These are phyloP conservation scores for Achlya flavicornis DNA, from an alignment of 2,888 invertebrate species.

Conservation along the genomic window DNA sequence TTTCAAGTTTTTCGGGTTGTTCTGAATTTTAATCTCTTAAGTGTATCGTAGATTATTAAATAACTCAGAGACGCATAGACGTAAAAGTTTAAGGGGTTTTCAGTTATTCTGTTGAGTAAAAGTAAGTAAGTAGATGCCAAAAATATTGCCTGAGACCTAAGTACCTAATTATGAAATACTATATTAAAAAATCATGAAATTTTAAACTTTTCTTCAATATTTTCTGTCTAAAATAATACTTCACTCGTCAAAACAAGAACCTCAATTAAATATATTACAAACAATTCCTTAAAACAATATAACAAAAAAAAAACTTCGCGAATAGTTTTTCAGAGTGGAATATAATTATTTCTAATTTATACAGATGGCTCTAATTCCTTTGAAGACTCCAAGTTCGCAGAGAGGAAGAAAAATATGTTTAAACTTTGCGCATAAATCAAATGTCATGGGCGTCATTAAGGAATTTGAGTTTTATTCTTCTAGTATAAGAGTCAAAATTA, in stretches of 20 bases:
- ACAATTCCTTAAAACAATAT: not conserved
- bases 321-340: constrained; percentile 1
- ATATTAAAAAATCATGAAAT: no score
- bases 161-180: no score
- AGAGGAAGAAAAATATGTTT: constrained; percentile 8
- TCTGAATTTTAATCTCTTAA: not conserved
- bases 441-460: not conserved
- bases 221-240: no score
- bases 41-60: not conserved
- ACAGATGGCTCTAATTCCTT: not conserved
- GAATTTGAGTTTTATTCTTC: not conserved
- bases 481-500: not conserved
- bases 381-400: not conserved
- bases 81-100: not conserved
- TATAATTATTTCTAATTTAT: constrained; percentile 9
- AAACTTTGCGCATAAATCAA: constrained; percentile 6
- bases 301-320: not conserved
- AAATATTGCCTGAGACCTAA: no score
- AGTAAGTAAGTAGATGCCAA: no score
- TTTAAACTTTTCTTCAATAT: no score
- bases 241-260: not conserved
- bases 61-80: not conserved
- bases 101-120: no score
- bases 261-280: not conserved
- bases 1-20: not conserved